These are phyloP conservation scores for Eupithecia exiguata DNA, from an alignment of 2,888 invertebrate genomes.

Conservation along the genomic window DNA sequence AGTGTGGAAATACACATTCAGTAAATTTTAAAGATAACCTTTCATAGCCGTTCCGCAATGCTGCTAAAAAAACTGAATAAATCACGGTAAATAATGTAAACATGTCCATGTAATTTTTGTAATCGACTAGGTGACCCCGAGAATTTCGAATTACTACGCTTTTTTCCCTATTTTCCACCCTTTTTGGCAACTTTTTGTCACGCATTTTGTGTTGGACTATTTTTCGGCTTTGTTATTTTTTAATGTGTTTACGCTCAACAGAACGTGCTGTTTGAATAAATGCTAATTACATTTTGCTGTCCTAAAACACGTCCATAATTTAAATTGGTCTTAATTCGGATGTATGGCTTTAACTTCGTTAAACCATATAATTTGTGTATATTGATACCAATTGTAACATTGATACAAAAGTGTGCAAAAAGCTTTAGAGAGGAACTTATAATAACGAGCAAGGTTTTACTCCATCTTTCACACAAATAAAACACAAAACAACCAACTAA, in stretches of 20 bases:
- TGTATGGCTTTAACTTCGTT: no score
- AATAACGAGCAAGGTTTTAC: constrained; percentile 30
- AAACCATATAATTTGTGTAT: no score
- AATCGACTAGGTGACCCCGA: no score
- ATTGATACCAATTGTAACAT: no score
- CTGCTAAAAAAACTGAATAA: background rate
- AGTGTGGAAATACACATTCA: background rate
- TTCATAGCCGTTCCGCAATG: background rate
- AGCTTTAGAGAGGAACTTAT: background rate
- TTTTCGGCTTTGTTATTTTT: background rate
- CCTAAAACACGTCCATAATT: no score
- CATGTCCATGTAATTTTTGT: no score
- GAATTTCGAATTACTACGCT: no score
- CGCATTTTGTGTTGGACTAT: background rate
- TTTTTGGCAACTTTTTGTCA: background rate
- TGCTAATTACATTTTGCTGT: background rate
- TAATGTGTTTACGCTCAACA: background rate
- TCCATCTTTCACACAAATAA: background rate
- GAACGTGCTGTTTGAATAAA: background rate
- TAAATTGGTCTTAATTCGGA: no score
- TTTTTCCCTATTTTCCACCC: no score
- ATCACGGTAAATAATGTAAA: no score
- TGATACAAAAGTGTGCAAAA: background rate
- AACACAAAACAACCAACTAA: constrained; percentile 26
- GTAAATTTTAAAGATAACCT: background rate